Conservation (phyloP, 2,797 vertebrate species). For the Sphenopsis melanotis region DNA sequence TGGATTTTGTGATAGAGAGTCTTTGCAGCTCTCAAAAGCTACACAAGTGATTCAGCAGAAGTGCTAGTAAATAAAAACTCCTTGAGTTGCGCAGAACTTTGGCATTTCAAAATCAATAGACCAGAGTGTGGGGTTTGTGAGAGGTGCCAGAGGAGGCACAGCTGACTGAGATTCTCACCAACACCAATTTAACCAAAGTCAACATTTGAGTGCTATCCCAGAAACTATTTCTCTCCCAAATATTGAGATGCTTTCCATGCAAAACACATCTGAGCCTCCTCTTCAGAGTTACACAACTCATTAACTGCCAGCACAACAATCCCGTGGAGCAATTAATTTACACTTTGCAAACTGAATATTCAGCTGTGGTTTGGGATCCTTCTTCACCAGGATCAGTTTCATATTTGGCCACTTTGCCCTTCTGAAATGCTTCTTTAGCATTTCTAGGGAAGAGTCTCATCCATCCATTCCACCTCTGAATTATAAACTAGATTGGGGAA, state of each 20-base stretch:
- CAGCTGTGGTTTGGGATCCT: not conserved
- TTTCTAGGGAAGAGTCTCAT: not conserved
- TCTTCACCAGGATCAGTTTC: not conserved
- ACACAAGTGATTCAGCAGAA: not conserved
- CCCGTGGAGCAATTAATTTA: not conserved
- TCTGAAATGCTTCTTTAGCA: not conserved
- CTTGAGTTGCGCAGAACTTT: not conserved
- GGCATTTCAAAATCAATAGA: not conserved
- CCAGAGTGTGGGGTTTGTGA: not conserved
- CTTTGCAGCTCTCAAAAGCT: not conserved
- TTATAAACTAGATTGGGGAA: not conserved
- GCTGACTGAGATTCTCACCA: not conserved
- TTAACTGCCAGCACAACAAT: not conserved
- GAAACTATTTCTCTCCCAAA: not conserved
- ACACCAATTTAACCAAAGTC: not conserved
- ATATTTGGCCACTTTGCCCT: not conserved
- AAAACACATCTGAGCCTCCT: not conserved
- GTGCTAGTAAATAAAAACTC: not conserved
- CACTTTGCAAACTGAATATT: not conserved
- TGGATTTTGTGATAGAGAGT: not conserved
- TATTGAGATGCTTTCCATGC: not conserved
- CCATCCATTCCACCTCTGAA: not conserved
- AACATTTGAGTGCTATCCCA: not conserved
- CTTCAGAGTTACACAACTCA: not conserved
- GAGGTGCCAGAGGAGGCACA: not conserved